Conservation (phyloP, 2,888 invertebrate species). For the Meteorus cinctellus region DNA sequence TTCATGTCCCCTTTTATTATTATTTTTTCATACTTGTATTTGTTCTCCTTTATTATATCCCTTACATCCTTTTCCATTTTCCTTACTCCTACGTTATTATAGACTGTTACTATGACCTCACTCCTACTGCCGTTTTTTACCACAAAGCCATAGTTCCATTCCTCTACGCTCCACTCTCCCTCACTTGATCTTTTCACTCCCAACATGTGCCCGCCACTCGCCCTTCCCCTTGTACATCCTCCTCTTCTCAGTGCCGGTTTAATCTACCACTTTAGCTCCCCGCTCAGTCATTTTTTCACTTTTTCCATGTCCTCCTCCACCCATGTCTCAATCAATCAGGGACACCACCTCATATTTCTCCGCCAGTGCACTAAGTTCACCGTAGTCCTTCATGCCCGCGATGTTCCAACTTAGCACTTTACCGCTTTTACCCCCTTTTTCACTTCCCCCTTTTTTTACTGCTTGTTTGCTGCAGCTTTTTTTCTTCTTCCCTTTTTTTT, state of each 20-base stretch:
- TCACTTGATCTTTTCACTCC: too few relatives aligned
- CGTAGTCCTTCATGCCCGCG: not conserved
- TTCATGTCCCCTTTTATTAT: slow-evolving; percentile 39
- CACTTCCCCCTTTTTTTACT: too few relatives aligned
- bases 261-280: too few relatives aligned
- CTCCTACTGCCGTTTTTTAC: not conserved
- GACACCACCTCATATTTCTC: slow-evolving; percentile 19
- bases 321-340: slow-evolving; percentile 32
- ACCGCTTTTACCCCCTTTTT: too few relatives aligned
- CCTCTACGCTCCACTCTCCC: too few relatives aligned
- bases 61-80: not conserved
- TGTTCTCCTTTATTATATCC: not conserved
- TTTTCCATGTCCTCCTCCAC: slow-evolving; percentile 22
- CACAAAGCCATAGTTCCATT: too few relatives aligned
- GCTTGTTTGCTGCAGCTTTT: too few relatives aligned
- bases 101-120: slow-evolving; percentile 4
- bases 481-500: too few relatives aligned
- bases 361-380: slow-evolving; percentile 11
- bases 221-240: too few relatives aligned
- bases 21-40: not conserved
- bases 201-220: too few relatives aligned
- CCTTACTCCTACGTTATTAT: slow-evolving; percentile 34
- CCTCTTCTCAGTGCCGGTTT: too few relatives aligned
- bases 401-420: not conserved
- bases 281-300: too few relatives aligned